A percentile compares a stretch with the other conserved stretches of the same genome.
Conservation (phyloP, 2,888 invertebrate genomes). For the Patella pellucida region DNA sequence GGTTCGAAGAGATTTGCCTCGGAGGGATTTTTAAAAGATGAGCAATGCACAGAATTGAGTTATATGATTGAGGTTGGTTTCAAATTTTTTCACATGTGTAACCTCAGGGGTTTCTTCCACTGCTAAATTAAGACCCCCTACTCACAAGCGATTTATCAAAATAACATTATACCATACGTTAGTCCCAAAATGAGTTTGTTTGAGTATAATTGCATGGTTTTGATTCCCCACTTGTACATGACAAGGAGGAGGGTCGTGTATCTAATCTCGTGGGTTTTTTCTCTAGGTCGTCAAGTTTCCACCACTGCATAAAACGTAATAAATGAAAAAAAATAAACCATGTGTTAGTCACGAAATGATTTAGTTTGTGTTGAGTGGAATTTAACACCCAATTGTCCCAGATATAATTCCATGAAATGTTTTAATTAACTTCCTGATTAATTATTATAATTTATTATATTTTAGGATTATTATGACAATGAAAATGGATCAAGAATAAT, state of each 20-base stretch:
- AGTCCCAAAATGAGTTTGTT: background rate
- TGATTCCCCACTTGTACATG: too few relatives aligned
- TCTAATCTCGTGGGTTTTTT: too few relatives aligned
- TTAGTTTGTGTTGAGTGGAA: too few relatives aligned
- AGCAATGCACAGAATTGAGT: conserved; percentile 61
- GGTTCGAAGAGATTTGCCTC: conserved; percentile 56
- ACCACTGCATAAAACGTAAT: too few relatives aligned
- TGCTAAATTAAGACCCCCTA: too few relatives aligned
- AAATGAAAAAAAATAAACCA: too few relatives aligned
- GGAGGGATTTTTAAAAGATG: conserved; percentile 57
- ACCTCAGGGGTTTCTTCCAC: background rate
- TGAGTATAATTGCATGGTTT: too few relatives aligned
- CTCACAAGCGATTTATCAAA: background rate
- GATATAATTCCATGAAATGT: background rate
- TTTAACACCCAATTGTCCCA: too few relatives aligned
- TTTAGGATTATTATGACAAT: conserved; percentile 36
- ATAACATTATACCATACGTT: background rate
- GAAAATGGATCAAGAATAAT: conserved; percentile 33
- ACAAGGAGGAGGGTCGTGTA: too few relatives aligned
- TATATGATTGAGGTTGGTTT: conserved; percentile 57
- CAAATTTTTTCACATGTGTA: background rate
- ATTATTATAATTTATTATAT: background rate
- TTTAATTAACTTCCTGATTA: background rate
- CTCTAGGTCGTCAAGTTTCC: too few relatives aligned
- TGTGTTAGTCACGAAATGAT: too few relatives aligned